phyloP scores from a whole-genome alignment of 2,888 invertebrate genomes.

The Coremacera marginata region DNA sequence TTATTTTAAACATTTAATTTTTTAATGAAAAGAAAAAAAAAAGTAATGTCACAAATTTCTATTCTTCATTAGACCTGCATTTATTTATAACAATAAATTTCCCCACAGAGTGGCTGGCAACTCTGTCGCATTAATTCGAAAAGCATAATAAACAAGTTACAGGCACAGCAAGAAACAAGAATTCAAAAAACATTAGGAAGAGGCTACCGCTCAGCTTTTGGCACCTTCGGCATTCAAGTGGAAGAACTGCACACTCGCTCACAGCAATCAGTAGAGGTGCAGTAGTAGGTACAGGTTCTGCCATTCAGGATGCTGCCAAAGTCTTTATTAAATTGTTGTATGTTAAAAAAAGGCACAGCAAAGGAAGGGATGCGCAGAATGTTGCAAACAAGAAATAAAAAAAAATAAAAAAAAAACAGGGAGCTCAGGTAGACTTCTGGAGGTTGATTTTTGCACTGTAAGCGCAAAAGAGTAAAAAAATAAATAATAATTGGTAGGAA shows the following conservation, averaged over 20 bases:
- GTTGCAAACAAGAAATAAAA: background rate
- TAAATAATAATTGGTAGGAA: background rate
- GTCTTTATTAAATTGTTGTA: conserved; percentile 33
- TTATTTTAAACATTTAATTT: no score
- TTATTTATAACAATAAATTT: background rate
- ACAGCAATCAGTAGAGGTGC: background rate
- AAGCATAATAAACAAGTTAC: background rate
- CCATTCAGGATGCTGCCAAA: background rate
- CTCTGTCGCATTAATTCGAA: background rate
- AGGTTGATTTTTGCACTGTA: background rate
- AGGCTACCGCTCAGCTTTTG: conserved; percentile 29
- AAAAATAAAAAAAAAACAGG: background rate
- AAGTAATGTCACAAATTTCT: no score
- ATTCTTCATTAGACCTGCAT: no score
- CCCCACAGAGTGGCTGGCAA: background rate
- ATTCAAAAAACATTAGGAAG: background rate
- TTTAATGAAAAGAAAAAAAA: no score
- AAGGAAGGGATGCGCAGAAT: conserved; percentile 23
- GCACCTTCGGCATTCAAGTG: conserved; percentile 29
- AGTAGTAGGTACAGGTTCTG: background rate
- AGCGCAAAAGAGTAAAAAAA: background rate
- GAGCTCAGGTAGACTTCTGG: background rate
- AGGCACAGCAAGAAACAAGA: background rate
- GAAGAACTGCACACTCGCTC: background rate
- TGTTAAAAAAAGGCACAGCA: conserved; percentile 12